Percentiles rank a stretch among this genome's conserved stretches.
phyloP scores from a whole-genome alignment of 2,888 invertebrate species.

The Marronus borbonicus region DNA sequence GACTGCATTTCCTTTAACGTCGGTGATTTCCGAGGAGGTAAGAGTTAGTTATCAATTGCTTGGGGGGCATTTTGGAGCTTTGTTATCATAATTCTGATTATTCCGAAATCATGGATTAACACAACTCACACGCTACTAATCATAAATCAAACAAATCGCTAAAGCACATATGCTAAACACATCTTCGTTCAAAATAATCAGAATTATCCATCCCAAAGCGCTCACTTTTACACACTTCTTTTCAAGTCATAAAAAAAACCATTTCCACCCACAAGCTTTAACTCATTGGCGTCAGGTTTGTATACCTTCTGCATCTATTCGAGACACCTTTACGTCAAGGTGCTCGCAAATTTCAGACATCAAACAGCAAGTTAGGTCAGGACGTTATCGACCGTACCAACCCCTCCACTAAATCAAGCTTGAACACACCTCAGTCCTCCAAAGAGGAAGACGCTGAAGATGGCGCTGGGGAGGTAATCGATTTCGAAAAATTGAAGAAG shows the following conservation, averaged over 20 bases:
- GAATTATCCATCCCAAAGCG: not conserved
- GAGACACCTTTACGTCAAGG: slow-evolving; percentile 41
- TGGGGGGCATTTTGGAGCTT: not conserved
- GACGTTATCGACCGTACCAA: slow-evolving; percentile 17
- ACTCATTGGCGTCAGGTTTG: slow-evolving; percentile 15
- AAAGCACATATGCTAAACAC: not conserved
- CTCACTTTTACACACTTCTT: slow-evolving; percentile 9
- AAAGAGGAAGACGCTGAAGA: slow-evolving; percentile 26
- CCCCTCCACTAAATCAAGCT: not conserved
- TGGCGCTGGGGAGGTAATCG: slow-evolving; percentile 50
- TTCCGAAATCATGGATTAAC: not conserved
- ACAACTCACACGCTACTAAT: not conserved
- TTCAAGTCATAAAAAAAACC: not conserved
- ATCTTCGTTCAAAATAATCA: slow-evolving; percentile 13
- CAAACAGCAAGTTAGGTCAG: not conserved
- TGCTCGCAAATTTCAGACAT: slow-evolving; percentile 41
- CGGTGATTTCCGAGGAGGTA: slow-evolving; percentile 45
- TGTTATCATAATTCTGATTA: slow-evolving; percentile 14
- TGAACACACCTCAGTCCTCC: slow-evolving; percentile 14
- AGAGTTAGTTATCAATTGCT: not conserved
- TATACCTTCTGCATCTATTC: slow-evolving; percentile 24
- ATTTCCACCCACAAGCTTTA: not conserved
- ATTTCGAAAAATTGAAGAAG: slow-evolving; percentile 61
- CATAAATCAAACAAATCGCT: not conserved
- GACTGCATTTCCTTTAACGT: slow-evolving; percentile 28